These are phyloP conservation scores for Phyllostomus hastatus DNA, from an alignment of 2,113 vertebrate genomes.

Conservation along the genomic window DNA sequence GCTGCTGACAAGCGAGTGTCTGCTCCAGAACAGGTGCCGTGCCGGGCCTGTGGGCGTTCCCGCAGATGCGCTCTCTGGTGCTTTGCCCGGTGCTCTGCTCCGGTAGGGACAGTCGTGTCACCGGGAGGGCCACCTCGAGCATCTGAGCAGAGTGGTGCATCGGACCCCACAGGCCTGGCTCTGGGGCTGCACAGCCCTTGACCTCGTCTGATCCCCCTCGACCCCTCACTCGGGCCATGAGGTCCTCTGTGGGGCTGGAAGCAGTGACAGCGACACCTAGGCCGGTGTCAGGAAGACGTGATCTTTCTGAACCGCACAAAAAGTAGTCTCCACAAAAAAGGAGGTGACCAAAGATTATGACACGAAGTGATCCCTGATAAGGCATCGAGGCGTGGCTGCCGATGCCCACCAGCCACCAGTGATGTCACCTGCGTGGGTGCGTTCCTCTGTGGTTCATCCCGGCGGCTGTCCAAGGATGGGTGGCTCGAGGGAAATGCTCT, in stretches of 20 bases:
- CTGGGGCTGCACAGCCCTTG: neutral
- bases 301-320: neutral
- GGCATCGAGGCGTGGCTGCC: neutral
- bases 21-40: neutral
- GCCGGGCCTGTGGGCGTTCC: accelerated
- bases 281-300: neutral
- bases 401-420: neutral
- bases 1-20: accelerated
- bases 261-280: accelerated
- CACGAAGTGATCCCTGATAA: no score
- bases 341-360: neutral
- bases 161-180: neutral
- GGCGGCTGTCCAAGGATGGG: neutral
- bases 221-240: accelerated
- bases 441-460: neutral
- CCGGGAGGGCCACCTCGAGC: neutral
- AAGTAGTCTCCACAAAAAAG: neutral
- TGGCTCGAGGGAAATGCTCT: neutral
- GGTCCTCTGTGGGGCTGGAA: neutral
- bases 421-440: neutral
- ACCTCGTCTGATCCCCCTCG: accelerated
- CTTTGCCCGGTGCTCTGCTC: neutral
- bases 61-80: accelerated
- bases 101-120: neutral
- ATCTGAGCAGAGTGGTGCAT: neutral